Evolutionary conservation across 2,113 vertebrate genomes (phyloP).

Genomic region (Setophaga petechia): DNA sequence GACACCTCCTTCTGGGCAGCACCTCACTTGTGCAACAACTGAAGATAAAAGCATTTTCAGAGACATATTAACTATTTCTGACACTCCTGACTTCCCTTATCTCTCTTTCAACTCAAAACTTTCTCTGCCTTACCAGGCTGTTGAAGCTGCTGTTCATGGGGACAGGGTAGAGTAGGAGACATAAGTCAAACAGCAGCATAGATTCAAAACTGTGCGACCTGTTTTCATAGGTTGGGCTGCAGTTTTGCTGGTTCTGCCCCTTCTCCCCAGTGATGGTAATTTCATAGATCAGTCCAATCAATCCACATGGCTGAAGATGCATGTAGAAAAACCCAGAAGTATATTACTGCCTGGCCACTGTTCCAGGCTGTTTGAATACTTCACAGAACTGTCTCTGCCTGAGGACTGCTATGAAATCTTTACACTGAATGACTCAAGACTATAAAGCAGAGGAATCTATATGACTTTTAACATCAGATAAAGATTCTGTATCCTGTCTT

Average conservation of each 20-base stretch:
- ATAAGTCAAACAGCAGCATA: background rate
- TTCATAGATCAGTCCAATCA: background rate
- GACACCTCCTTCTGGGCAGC: background rate
- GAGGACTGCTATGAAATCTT: background rate
- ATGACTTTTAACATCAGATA: background rate
- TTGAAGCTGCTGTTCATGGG: background rate
- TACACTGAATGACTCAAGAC: background rate
- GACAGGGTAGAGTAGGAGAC: background rate
- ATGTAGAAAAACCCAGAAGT: background rate
- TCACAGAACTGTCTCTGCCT: background rate
- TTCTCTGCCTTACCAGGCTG: background rate
- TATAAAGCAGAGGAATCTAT: background rate
- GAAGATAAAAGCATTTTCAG: background rate
- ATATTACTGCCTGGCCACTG: background rate
- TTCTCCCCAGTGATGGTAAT: background rate
- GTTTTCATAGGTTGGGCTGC: background rate
- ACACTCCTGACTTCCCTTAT: background rate
- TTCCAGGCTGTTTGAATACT: background rate
- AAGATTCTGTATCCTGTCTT: background rate
- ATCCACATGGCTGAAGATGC: accelerated
- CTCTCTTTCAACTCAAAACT: background rate
- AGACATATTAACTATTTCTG: background rate
- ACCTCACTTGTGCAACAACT: background rate
- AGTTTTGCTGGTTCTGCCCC: background rate
- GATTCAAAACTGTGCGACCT: background rate